These are phyloP conservation scores for Vombatus ursinus DNA, from an alignment of 2,113 vertebrate genomes.

Conservation along the genomic window DNA sequence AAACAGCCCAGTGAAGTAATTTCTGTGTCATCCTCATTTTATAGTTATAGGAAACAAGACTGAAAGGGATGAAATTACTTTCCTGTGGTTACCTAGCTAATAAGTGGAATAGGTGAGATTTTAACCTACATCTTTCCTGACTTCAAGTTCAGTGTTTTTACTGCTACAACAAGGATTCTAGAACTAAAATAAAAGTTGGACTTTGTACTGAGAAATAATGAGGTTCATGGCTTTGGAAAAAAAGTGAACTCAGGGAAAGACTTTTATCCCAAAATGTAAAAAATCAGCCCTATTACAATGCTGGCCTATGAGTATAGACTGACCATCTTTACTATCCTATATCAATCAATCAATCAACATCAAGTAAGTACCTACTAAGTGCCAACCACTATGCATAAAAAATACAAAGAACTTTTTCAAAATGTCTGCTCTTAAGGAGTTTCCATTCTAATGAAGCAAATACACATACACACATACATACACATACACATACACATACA, in stretches of 20 bases:
- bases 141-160: not conserved
- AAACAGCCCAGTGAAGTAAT: not conserved
- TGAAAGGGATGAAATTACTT: not conserved
- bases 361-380: no score
- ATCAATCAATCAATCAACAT: no score
- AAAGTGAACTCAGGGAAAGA: constrained; percentile 8
- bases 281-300: not conserved
- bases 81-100: not conserved
- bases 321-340: not conserved
- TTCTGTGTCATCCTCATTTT: not conserved
- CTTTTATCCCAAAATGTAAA: constrained; percentile 8
- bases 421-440: no score
- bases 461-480: no score
- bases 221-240: constrained; percentile 17
- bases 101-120: not conserved
- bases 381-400: no score
- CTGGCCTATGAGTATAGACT: constrained; percentile 12
- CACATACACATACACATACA: no score
- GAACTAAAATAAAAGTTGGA: constrained; percentile 46
- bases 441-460: no score
- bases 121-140: not conserved
- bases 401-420: no score
- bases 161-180: constrained; percentile 31
- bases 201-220: constrained; percentile 8
- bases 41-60: not conserved